These are phyloP conservation scores for Bombus sylvicola DNA, from an alignment of 1,140 invertebrate genomes.

Conservation along the genomic window DNA sequence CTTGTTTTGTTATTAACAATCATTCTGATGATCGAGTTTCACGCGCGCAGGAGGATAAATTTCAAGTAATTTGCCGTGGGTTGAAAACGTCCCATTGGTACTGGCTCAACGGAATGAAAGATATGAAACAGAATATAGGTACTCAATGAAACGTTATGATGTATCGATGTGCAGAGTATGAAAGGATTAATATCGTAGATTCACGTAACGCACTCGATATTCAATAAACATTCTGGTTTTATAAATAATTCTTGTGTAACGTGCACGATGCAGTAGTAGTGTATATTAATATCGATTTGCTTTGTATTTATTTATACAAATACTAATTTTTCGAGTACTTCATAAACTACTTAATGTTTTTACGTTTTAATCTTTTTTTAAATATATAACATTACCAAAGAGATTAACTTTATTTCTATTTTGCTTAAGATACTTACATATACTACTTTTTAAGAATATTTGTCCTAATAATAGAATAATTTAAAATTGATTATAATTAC, in stretches of 20 bases:
- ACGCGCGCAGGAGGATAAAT: background rate
- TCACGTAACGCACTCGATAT: constrained; percentile 16
- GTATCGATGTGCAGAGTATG: constrained; percentile 15
- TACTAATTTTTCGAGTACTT: too few relatives aligned
- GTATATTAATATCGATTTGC: background rate
- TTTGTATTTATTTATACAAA: constrained; percentile 2
- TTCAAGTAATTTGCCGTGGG: constrained; percentile 6
- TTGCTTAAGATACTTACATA: background rate
- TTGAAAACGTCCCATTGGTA: constrained; percentile 15
- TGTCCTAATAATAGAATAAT: background rate
- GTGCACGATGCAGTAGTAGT: background rate
- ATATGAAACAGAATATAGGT: background rate
- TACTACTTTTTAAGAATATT: background rate
- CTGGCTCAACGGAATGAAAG: constrained; percentile 11
- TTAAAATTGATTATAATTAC: background rate
- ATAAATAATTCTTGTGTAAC: constrained; percentile 26
- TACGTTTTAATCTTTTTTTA: background rate
- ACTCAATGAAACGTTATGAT: constrained; percentile 8
- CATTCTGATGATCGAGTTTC: background rate
- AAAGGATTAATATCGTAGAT: constrained; percentile 26
- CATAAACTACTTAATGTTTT: background rate
- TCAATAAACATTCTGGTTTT: constrained; percentile 30
- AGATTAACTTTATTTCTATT: background rate
- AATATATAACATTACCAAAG: constrained; percentile 17
- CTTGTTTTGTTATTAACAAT: too few relatives aligned